Percentiles rank a stretch among this genome's conserved stretches.
phyloP scores from a whole-genome alignment of 2,797 vertebrate species.

The Paguma larvata region DNA sequence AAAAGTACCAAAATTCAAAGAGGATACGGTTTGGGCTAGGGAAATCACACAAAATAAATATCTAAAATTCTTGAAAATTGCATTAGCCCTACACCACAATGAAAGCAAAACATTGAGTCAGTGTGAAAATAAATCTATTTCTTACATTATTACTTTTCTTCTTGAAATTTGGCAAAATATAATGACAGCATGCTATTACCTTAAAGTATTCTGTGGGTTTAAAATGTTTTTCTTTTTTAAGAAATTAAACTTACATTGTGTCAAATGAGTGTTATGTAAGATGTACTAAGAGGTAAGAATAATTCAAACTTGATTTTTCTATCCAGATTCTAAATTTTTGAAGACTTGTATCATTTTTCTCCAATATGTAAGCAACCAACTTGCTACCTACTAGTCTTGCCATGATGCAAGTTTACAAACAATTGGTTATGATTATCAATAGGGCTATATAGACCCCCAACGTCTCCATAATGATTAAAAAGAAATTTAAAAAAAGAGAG shows the following conservation, averaged over 20 bases:
- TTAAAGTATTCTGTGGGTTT: constrained; percentile 34
- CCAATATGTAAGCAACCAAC: not conserved
- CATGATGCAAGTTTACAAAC: not conserved
- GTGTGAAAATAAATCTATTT: constrained; percentile 64
- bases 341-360: not conserved
- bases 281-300: not conserved
- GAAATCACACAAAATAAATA: constrained; percentile 70
- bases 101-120: constrained; percentile 62
- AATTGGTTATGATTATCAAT: not conserved
- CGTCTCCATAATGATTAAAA: not conserved
- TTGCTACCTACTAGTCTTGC: not conserved
- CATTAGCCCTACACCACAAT: not conserved
- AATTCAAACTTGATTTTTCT: constrained; percentile 35
- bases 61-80: constrained; percentile 45
- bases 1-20: constrained; percentile 60
- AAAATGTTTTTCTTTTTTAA: not conserved
- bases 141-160: constrained; percentile 49
- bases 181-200: constrained; percentile 2
- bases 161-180: constrained; percentile 65
- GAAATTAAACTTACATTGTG: not conserved
- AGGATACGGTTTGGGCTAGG: constrained; percentile 43
- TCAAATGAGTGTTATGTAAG: constrained; percentile 18
- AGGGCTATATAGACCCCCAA: not conserved
- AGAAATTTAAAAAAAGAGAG: not conserved
- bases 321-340: not conserved